phyloP scores from a whole-genome alignment of 2,797 vertebrate species.

The Platalea minor region DNA sequence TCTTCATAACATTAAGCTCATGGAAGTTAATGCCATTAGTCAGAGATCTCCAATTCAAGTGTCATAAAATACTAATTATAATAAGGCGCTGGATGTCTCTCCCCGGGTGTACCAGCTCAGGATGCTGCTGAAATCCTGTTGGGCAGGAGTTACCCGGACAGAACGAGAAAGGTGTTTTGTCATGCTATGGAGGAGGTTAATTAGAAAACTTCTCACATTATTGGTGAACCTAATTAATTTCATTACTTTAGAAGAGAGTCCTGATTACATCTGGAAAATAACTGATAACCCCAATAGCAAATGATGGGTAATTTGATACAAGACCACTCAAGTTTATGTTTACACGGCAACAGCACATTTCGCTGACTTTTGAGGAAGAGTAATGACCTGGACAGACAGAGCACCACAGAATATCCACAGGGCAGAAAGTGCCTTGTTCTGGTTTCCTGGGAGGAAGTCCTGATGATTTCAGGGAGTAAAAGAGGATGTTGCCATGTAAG shows the following conservation, averaged over 20 bases:
- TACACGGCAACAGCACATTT: not conserved
- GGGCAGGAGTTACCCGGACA: not conserved
- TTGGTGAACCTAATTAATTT: not conserved
- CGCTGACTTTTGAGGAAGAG: not conserved
- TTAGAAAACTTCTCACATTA: conserved; percentile 21
- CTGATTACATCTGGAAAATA: conserved; percentile 4
- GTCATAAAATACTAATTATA: not conserved
- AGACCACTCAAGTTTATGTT: not conserved
- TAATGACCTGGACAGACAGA: not conserved
- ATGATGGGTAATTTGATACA: not conserved
- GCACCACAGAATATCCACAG: not conserved
- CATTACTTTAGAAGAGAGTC: not conserved
- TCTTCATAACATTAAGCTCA: not conserved
- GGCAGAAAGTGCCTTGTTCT: not conserved
- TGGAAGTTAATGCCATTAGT: not conserved
- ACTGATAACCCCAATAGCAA: not conserved
- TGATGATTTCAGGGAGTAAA: not conserved
- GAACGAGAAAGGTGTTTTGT: not conserved
- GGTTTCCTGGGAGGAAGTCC: not conserved
- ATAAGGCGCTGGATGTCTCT: not conserved
- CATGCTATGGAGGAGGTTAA: not conserved
- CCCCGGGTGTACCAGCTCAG: not conserved
- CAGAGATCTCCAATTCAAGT: not conserved
- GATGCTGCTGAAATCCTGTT: not conserved
- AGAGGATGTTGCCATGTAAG: not conserved